Percentiles rank a stretch among this genome's conserved stretches.
Evolutionary conservation across 2,797 vertebrate genomes (phyloP).

Genomic region (Danio kyathit): DNA sequence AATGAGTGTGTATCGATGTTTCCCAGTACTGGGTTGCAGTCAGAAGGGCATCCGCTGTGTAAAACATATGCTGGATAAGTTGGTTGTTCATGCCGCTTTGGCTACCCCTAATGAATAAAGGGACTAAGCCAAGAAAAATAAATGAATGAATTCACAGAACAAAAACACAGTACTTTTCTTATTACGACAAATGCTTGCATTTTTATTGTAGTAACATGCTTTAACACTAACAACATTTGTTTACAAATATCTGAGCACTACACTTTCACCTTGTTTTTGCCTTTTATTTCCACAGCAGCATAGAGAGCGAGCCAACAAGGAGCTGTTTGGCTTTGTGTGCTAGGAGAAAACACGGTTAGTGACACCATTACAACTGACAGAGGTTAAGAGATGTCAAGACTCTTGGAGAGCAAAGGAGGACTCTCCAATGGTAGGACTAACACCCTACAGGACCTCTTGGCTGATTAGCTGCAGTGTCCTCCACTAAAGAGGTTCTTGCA

Average conservation of each 20-base stretch:
- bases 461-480: conserved; percentile 74
- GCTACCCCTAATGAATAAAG: no score
- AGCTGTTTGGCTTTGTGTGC: conserved; percentile 18
- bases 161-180: not conserved
- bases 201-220: not conserved
- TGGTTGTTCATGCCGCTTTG: no score
- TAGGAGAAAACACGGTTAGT: conserved; percentile 73
- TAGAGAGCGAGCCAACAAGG: not conserved
- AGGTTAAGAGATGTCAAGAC: conserved; percentile 84
- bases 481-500: conserved; percentile 72
- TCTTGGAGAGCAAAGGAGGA: conserved; percentile 75
- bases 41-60: no score
- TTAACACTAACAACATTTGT: not conserved
- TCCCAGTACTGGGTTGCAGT: no score
- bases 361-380: conserved; percentile 78
- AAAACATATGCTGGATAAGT: no score
- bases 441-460: conserved; percentile 74
- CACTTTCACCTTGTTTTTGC: not conserved
- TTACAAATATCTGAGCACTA: not conserved
- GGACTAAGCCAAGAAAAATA: no score
- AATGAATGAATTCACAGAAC: no score
- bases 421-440: conserved; percentile 73
- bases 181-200: not conserved
- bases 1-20: no score
- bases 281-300: not conserved